Base-by-base conservation (phyloP, 1,140 invertebrate genomes). In the Helicoverpa armigera region DNA sequence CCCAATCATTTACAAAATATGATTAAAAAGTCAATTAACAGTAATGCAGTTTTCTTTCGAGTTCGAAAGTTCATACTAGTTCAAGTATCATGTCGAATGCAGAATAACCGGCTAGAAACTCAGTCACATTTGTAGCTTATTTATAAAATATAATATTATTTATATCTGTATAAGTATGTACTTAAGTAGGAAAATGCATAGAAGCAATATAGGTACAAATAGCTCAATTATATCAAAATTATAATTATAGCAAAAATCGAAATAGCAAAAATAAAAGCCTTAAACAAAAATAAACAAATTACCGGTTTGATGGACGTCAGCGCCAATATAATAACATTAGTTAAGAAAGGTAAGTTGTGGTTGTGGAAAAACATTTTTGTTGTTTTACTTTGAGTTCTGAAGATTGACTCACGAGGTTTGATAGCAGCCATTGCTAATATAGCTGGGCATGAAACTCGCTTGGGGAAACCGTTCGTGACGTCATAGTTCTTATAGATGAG, bases 321-420 rank as follows among this genome's bases (percentile, higher is more conserved):
- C 4, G 2, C 7, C 50, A 72, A 29, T 2, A 54, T 51, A 13
- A 72, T 16, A 51, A 54, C 14, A 53, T 72, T 72, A 14, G 69
- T 72, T 54, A 72, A 10, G 23, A 72, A 72, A 12, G 67, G 67
- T 70, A 72, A 72, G 23, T 51, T 72, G n/a, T 72, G 13, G n/a
- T 72, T 54, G 50, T 31, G 69, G 50, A 72, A 72, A 31, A 72
- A 72, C 69, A 72, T 72, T 54, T 29, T 54, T 65, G 63, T 11
- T 3, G 5, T 29, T 12, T 23, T 10, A 72, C n/a, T 70, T 23
- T 1, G 3, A 14, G 18, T 16, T 69, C 0, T 67, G n/a, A 13
- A 13, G 2, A 9, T 23, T 50, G 16, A 69, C 31, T 67, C 14
- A 18, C n/a, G 31, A n/a, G 0, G 3, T 35, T 2, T 11, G 50